phyloP scores from a whole-genome alignment of 2,113 vertebrate species.

The Oncorhynchus clarkii region DNA sequence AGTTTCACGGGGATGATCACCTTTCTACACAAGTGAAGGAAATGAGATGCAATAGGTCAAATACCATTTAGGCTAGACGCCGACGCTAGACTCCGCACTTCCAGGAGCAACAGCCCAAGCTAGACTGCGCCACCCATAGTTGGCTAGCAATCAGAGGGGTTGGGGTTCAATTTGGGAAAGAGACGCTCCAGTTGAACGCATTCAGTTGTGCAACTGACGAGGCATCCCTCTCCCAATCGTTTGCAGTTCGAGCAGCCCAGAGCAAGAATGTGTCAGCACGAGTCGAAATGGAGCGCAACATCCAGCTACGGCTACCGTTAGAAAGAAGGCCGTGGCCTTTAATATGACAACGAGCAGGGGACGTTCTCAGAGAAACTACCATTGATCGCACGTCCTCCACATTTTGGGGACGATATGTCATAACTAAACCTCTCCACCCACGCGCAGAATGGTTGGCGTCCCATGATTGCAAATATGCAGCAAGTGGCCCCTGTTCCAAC shows the following conservation, averaged over 20 bases:
- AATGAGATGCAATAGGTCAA: conserved; percentile 38
- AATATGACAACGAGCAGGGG: background rate
- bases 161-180: background rate
- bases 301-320: background rate
- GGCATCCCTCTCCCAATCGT: too few relatives aligned
- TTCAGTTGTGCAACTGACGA: background rate
- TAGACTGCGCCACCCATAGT: background rate
- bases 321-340: background rate
- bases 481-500: background rate
- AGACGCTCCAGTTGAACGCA: background rate
- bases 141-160: background rate
- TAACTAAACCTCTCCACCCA: background rate
- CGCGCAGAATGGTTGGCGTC: background rate
- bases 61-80: conserved; percentile 16
- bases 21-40: conserved; percentile 34
- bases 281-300: background rate
- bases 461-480: background rate
- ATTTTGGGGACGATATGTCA: background rate
- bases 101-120: background rate
- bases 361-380: background rate
- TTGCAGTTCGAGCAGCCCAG: background rate
- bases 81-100: background rate
- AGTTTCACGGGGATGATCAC: conserved; percentile 40
- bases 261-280: background rate
- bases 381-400: background rate